Percentiles rank a stretch among this genome's conserved stretches.
Conservation (phyloP, 2,888 invertebrate species). For the Helobdella robusta region DNA sequence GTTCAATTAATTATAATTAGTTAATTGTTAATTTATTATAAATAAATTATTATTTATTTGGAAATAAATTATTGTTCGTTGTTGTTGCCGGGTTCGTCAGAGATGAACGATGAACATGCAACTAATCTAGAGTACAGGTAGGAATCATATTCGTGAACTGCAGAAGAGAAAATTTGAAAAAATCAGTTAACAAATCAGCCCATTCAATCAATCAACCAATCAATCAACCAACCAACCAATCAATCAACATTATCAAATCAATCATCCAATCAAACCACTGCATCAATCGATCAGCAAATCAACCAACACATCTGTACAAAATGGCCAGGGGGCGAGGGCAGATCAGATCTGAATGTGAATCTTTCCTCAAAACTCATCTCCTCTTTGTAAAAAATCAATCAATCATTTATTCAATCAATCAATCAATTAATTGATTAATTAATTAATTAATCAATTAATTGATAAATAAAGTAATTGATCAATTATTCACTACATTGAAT, state of each 20-base stretch:
- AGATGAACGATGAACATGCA: slow-evolving; percentile 10
- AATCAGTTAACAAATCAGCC: not conserved
- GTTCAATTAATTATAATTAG: not conserved
- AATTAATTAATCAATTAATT: too few relatives aligned
- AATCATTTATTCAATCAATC: too few relatives aligned
- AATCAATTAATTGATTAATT: too few relatives aligned
- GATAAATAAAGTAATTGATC: too few relatives aligned
- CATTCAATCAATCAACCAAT: not conserved
- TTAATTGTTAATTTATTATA: not conserved
- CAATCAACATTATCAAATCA: not conserved
- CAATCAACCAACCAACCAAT: not conserved
- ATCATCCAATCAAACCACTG: too few relatives aligned
- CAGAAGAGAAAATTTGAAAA: not conserved
- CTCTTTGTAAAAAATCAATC: too few relatives aligned
- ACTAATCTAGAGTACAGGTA: not conserved
- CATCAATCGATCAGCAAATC: too few relatives aligned
- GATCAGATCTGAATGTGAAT: not conserved
- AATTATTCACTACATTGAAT: too few relatives aligned
- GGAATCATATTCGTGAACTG: not conserved
- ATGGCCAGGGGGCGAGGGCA: slow-evolving; percentile 14
- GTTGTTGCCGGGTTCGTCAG: not conserved
- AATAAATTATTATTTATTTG: not conserved
- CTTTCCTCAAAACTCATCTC: slow-evolving; percentile 11
- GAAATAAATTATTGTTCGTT: not conserved
- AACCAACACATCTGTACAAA: not conserved